Percentiles rank a stretch among this genome's conserved stretches.
Conservation (phyloP, 2,888 invertebrate genomes). For the Pandemis cinnamomeana region DNA sequence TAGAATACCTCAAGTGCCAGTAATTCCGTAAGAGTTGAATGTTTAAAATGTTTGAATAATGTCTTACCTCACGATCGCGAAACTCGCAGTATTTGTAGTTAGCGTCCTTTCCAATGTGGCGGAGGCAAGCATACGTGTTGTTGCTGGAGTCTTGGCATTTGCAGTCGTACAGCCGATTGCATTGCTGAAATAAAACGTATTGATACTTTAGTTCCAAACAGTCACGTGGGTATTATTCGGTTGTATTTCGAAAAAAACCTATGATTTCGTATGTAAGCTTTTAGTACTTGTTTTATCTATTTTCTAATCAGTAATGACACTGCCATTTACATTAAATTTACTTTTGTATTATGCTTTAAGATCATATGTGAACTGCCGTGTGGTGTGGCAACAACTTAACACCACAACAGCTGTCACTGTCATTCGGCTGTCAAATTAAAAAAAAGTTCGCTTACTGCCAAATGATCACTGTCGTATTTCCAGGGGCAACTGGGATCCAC, state of each 20-base stretch:
- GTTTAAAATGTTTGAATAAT: background rate
- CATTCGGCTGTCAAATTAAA: background rate
- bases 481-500: slow-evolving; percentile 87
- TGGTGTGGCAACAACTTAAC: too few species aligned
- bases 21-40: too few species aligned
- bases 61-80: slow-evolving; percentile 80
- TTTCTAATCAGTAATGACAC: too few species aligned
- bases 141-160: slow-evolving; percentile 94
- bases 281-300: too few species aligned
- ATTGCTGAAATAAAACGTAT: slow-evolving; percentile 83
- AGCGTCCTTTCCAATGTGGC: slow-evolving; percentile 83
- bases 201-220: background rate
- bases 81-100: slow-evolving; percentile 88
- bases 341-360: too few species aligned
- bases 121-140: slow-evolving; percentile 92
- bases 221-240: too few species aligned
- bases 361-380: too few species aligned
- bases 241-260: too few species aligned
- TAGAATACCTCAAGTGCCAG: too few species aligned
- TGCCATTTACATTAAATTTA: too few species aligned
- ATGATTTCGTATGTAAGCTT: too few species aligned
- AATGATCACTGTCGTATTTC: slow-evolving; percentile 78
- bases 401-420: too few species aligned
- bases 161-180: slow-evolving; percentile 87
- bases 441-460: slow-evolving; percentile 84